phyloP scores from a whole-genome alignment of 2,113 vertebrate species.

The Sylvietta virens region DNA sequence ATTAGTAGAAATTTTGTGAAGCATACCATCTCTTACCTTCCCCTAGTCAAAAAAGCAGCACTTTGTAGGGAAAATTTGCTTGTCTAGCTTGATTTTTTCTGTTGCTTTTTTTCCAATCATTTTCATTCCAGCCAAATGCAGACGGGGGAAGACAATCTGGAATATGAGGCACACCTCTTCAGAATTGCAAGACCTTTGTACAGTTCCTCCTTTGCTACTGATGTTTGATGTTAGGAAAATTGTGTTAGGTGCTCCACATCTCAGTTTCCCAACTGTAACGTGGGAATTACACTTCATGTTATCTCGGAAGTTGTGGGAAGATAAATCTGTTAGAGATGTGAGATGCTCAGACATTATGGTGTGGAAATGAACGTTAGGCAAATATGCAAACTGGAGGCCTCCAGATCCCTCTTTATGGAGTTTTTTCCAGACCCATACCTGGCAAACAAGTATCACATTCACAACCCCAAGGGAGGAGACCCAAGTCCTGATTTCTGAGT shows the following conservation, averaged over 20 bases:
- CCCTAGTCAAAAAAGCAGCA: not conserved
- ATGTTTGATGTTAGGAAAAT: not conserved
- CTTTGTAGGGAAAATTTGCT: not conserved
- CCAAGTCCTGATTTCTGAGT: not conserved
- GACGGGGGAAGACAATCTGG: not conserved
- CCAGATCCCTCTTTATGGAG: not conserved
- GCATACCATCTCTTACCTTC: not conserved
- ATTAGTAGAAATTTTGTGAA: not conserved
- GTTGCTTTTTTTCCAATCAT: not conserved
- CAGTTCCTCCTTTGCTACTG: not conserved
- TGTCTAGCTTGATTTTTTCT: not conserved
- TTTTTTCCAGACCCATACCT: not conserved
- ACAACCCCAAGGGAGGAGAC: not conserved
- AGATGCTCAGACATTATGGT: not conserved
- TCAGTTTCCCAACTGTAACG: not conserved
- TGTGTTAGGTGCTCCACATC: not conserved
- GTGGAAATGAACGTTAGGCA: not conserved
- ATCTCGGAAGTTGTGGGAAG: constrained; percentile 18
- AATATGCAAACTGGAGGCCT: not conserved
- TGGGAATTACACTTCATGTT: constrained; percentile 3
- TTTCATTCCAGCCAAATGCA: not conserved
- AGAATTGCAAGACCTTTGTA: not conserved
- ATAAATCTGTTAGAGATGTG: not conserved
- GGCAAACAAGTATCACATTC: not conserved
- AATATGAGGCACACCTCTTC: not conserved